Conservation (phyloP, 2,797 vertebrate genomes). For the Vultur gryphus region DNA sequence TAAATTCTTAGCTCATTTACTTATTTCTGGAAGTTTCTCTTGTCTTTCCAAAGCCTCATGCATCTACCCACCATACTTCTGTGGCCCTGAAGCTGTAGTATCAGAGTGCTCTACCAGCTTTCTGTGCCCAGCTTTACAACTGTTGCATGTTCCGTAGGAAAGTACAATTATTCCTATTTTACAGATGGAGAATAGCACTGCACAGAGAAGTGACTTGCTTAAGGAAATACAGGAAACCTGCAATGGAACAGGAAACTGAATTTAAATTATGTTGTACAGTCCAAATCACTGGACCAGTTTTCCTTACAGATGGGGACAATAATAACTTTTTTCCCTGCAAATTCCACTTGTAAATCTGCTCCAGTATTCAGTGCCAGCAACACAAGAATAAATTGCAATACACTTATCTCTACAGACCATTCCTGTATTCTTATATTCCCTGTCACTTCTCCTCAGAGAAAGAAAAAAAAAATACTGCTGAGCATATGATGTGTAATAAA, state of each 20-base stretch:
- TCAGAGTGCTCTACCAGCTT: background rate
- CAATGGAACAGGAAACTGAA: background rate
- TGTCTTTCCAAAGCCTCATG: background rate
- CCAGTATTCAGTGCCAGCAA: background rate
- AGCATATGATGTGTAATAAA: background rate
- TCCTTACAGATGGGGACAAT: conserved; percentile 13
- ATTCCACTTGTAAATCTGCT: conserved; percentile 45
- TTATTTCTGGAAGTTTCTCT: background rate
- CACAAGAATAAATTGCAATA: conserved; percentile 15
- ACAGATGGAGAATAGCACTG: background rate
- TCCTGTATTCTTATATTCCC: background rate
- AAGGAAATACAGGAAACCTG: background rate
- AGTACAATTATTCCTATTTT: background rate
- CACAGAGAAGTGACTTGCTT: background rate
- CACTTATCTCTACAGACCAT: conserved; percentile 26
- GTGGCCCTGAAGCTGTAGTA: background rate
- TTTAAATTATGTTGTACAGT: background rate
- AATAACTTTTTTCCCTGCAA: background rate
- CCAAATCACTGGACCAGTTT: background rate
- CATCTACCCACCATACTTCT: background rate
- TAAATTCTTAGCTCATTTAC: background rate
- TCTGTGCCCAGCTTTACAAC: background rate
- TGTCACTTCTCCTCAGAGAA: conserved; percentile 18
- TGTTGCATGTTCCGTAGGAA: fast-evolving
- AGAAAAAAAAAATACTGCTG: background rate